These are phyloP conservation scores for Lathamus discolor DNA, from an alignment of 2,113 vertebrate species.

Conservation along the genomic window DNA sequence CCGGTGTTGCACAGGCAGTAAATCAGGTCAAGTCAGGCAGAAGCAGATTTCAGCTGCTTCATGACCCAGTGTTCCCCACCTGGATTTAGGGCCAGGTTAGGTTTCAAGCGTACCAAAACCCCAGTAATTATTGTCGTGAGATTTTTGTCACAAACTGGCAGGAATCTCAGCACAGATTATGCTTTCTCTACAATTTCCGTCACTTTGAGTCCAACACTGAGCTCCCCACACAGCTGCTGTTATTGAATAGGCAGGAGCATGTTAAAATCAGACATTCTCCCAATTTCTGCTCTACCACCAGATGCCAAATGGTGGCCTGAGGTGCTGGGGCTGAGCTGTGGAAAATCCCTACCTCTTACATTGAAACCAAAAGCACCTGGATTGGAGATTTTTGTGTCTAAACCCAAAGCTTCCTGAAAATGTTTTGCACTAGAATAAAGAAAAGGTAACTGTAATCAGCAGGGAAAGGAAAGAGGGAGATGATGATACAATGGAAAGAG, in stretches of 20 bases:
- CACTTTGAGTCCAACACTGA: neutral
- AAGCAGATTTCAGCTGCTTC: neutral
- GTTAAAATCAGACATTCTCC: neutral
- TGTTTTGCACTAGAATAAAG: constrained; percentile 49
- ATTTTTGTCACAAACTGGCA: neutral
- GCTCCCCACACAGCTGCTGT: neutral
- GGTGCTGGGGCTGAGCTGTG: neutral
- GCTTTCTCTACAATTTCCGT: neutral
- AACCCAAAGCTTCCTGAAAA: constrained; percentile 36
- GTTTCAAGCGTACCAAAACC: neutral
- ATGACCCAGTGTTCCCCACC: neutral
- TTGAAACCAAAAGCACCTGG: neutral
- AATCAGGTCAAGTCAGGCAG: neutral
- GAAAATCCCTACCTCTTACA: neutral
- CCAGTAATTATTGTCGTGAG: neutral
- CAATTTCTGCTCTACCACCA: neutral
- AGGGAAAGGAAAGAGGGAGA: constrained; percentile 10
- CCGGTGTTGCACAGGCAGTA: neutral
- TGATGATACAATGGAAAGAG: constrained; percentile 56
- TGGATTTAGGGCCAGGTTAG: neutral
- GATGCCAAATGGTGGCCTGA: neutral
- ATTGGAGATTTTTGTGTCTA: neutral
- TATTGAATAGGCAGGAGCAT: neutral
- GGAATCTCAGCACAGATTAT: neutral
- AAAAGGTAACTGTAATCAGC: neutral